phyloP scores from a whole-genome alignment of 2,113 vertebrate genomes.

The Psittacara wagleri region DNA sequence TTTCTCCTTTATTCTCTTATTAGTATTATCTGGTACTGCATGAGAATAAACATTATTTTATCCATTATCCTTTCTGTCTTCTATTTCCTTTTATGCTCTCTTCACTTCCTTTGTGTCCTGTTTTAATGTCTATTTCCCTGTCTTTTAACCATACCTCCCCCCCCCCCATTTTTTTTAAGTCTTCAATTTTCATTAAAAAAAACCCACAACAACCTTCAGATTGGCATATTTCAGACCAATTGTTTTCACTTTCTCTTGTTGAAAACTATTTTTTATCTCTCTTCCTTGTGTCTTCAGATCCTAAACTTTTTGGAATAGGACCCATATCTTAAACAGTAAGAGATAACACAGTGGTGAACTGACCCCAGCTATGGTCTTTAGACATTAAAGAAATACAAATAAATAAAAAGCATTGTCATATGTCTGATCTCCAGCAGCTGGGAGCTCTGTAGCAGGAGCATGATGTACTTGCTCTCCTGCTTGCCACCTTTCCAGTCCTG shows the following conservation, averaged over 20 bases:
- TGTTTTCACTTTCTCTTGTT: not conserved
- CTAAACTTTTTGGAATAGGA: not conserved
- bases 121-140: not conserved
- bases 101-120: not conserved
- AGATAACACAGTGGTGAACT: not conserved
- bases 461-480: not conserved
- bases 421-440: not conserved
- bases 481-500: not conserved
- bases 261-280: not conserved
- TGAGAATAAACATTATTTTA: not conserved
- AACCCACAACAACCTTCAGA: not conserved
- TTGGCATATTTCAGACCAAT: not conserved
- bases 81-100: not conserved
- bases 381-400: not conserved
- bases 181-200: not conserved
- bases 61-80: not conserved
- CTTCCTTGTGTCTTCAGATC: not conserved
- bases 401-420: not conserved
- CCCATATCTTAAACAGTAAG: not conserved
- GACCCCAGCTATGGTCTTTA: not conserved
- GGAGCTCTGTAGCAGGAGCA: not conserved
- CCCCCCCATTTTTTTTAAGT: not conserved
- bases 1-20: not conserved
- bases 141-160: not conserved
- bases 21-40: not conserved